A percentile compares a stretch with the other conserved stretches of the same genome.
Conservation (phyloP, 2,888 invertebrate genomes). For the Netelia inedita region DNA sequence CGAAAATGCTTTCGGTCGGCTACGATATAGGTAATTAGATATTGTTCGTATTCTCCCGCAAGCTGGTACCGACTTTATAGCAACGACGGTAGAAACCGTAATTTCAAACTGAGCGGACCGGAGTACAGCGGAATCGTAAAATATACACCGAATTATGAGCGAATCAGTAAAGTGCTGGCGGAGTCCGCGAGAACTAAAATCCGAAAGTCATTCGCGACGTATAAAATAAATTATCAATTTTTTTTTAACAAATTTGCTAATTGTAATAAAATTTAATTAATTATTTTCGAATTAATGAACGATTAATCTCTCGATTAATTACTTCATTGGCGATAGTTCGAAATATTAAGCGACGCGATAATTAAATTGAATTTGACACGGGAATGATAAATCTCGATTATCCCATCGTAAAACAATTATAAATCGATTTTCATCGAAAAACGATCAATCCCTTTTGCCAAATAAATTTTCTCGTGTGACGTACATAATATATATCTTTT, state of each 20-base stretch:
- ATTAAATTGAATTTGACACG: too few species aligned
- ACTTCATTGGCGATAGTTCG: too few species aligned
- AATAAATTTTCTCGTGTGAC: too few species aligned
- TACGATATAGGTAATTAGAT: neutral
- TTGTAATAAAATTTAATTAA: too few species aligned
- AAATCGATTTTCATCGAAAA: too few species aligned
- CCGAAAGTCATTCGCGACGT: neutral
- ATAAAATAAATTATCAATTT: neutral
- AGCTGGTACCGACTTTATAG: neutral
- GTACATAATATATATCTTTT: neutral
- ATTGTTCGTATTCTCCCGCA: neutral
- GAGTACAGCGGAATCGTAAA: conserved; percentile 7
- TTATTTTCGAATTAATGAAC: too few species aligned
- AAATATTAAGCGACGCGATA: too few species aligned
- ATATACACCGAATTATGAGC: neutral
- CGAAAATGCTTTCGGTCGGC: neutral
- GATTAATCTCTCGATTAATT: too few species aligned
- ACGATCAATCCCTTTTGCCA: too few species aligned
- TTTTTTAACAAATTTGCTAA: too few species aligned
- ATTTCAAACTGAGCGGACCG: neutral
- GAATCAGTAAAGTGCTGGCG: neutral
- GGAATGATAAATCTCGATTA: too few species aligned
- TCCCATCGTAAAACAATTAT: too few species aligned
- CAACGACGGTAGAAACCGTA: neutral
- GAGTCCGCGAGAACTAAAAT: neutral